phyloP scores from a whole-genome alignment of 35 echinoderm and acorn worm genomes.

The Anneissia japonica region DNA sequence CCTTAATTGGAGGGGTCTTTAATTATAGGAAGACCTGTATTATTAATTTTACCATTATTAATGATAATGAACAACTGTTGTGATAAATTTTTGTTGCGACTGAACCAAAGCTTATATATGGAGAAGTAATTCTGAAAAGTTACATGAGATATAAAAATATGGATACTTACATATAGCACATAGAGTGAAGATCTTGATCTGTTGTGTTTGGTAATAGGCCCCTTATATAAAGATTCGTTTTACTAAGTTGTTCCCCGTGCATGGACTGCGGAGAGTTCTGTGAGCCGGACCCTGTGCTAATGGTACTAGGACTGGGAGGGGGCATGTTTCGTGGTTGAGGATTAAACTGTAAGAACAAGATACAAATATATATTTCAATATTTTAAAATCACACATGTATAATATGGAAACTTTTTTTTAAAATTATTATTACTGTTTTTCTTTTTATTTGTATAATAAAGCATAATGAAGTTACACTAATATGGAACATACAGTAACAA shows the following conservation, averaged over 20 bases:
- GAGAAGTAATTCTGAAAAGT: neutral
- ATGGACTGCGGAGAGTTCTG: neutral
- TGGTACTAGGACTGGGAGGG: constrained; percentile 8
- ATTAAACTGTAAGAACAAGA: neutral
- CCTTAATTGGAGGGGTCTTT: no score
- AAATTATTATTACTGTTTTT: no score
- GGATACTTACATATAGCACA: constrained; percentile 20
- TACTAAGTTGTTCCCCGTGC: constrained; percentile 18
- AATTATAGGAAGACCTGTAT: no score
- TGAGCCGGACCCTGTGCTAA: neutral
- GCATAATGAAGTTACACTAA: no score
- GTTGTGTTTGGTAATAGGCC: constrained; percentile 9
- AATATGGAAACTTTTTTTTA: no score
- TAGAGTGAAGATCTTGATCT: constrained; percentile 17
- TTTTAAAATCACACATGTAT: neutral
- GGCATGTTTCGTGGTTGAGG: constrained; percentile 3
- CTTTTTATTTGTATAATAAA: no score
- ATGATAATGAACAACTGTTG: no score
- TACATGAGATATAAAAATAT: neutral
- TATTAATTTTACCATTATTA: no score
- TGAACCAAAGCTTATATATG: no score
- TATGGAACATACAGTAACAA: no score
- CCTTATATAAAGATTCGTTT: constrained; percentile 25
- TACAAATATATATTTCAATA: neutral
- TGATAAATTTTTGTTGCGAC: no score